Evolutionary conservation across 2,888 invertebrate genomes (phyloP), one percentile per base, ranked within the genome.

Genomic region (Lydus trimaculatus): DNA sequence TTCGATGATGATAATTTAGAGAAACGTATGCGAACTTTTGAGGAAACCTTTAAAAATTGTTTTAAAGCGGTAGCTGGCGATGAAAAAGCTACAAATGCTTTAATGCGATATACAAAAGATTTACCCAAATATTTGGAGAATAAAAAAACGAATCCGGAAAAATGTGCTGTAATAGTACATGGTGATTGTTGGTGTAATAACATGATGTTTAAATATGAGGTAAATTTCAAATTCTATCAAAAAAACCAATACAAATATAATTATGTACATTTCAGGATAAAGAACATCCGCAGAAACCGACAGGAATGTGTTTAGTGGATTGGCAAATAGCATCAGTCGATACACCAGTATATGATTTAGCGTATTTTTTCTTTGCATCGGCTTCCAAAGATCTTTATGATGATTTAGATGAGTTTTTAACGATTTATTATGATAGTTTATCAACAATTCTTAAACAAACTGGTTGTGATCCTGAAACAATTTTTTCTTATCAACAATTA

Each of bases 181-280:
- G 80, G 81, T 6, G 82, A 82, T 71, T 79, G 80, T 65, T 82
- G 82, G 82, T 79, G 73, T 61, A 81, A 81, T 61, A 82, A 82
- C 62, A 79, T 82, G 75, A 76, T 82, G 77, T 82, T 80, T 67
- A 73, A 77, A 69, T 79, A 81, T 68, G 65, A 74, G 58, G 81
- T 81, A 73, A 73, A 8, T 65, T 28, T 28, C 31, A 13, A 33
- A 61, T 31, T 39, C n/a, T n/a, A n/a, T n/a, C n/a, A n/a, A n/a
- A n/a, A n/a, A n/a, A n/a, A n/a, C n/a, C n/a, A n/a, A n/a, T n/a
- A n/a, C n/a, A n/a, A n/a, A n/a, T n/a, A n/a, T n/a, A n/a, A n/a
- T n/a, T n/a, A n/a, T n/a, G n/a, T n/a, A 36, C 25, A 43, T 67
- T 66, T 63, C 15, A 66, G 66, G 63, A 67, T 48, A 9, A n/a